These are phyloP conservation scores for Leptothorax acervorum DNA, from an alignment of 2,888 invertebrate species.

Conservation along the genomic window DNA sequence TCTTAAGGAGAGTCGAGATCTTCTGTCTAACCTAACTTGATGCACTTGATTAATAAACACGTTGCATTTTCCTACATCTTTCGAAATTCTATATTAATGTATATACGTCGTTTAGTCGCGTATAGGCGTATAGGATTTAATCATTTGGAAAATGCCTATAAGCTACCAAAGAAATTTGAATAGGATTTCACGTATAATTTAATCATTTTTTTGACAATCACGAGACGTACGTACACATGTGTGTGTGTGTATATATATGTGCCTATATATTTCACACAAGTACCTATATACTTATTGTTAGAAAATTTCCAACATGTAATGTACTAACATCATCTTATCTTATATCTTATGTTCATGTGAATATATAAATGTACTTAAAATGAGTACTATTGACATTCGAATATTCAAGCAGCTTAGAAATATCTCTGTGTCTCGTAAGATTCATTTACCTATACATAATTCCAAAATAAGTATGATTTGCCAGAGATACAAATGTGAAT, in stretches of 20 bases:
- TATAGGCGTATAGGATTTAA: not conserved
- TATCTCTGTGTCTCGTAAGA: not conserved
- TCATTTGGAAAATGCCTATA: not conserved
- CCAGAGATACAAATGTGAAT: not conserved
- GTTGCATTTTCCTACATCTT: not conserved
- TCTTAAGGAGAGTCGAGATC: not conserved
- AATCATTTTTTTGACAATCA: not conserved
- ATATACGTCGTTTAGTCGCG: not conserved
- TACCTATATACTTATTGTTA: not conserved
- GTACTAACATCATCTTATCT: too few relatives aligned
- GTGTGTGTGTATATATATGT: not conserved
- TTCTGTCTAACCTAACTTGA: slow-evolving; percentile 14
- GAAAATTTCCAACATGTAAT: not conserved
- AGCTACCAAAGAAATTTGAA: not conserved
- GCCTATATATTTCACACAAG: too few relatives aligned
- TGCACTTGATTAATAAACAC: not conserved
- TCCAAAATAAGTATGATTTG: not conserved
- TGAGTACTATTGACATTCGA: not conserved
- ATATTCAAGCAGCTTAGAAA: not conserved
- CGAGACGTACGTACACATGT: not conserved
- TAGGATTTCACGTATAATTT: not conserved
- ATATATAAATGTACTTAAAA: not conserved
- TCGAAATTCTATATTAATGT: not conserved
- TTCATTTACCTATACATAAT: not conserved
- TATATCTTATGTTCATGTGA: not conserved